Evolutionary conservation across 2,797 vertebrate species (phyloP), one percentile per base, ranked within the genome.

Genomic region (Parauchenoglanis punctatus): DNA sequence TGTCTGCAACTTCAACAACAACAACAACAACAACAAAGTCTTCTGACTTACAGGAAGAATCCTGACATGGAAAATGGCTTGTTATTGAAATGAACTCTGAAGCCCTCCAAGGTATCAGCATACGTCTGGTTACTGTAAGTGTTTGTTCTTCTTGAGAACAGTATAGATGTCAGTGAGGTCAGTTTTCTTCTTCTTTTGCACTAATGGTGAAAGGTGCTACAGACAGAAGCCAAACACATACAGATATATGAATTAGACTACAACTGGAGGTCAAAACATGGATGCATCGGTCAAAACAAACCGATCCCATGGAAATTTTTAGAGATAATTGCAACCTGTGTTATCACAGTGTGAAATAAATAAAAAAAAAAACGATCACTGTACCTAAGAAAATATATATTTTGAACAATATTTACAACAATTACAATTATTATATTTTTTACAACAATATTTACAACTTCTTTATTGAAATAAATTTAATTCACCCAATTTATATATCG

Each of bases 11-110:
- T 67, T 67, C 58, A 63, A 75, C 10, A 61, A 80, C 54, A 80
- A 78, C 76, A 17, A 40, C 56, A 59, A 78, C 68, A 73, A 80
- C 61, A 81, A 46, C 56, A 31, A 61, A 70, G 56, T 81, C 65
- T 59, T 40, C 25, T 5, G 31, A 72, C 49, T 58, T 81, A 72
- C 31, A 68, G 54, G 54, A 86, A 59, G 80, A 87, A 72, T 23
- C 40, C 54, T n/a, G 65, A 61, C 63, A 49, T 40, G 68, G n/a
- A 75, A 82, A 67, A 35, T 54, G 44, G 28, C 25, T 63, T 76
- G 80, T 65, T 76, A 65, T 67, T 31, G 11, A 76, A 87, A 65
- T 56, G 44, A 56, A 63, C 40, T 61, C 56, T 12, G 6, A 83
- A 83, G 40, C 15, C 28, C 61, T 83, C 4, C 40, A 75, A 59